Percentiles rank a stretch among this genome's conserved stretches.
phyloP scores from a whole-genome alignment of 1,140 invertebrate species.

The Micrasema longulum region DNA sequence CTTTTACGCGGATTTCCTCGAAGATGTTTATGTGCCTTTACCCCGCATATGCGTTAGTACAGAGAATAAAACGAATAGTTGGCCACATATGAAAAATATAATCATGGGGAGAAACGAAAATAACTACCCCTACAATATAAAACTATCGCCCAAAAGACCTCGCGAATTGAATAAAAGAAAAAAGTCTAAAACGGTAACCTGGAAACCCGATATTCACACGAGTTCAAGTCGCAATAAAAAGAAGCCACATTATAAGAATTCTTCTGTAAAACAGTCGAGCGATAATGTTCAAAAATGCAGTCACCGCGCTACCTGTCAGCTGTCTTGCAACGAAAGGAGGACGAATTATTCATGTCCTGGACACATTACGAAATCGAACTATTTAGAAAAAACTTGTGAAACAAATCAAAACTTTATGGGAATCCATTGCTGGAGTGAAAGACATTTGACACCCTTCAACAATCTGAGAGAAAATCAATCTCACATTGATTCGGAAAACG shows the following conservation, averaged over 20 bases:
- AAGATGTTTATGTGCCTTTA: constrained; percentile 47
- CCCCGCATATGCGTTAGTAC: constrained; percentile 46
- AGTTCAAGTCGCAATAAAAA: too few relatives aligned
- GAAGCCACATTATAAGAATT: too few relatives aligned
- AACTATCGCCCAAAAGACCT: constrained; percentile 44
- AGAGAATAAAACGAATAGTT: constrained; percentile 29
- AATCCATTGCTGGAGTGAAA: constrained; percentile 48
- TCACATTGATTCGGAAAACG: neutral
- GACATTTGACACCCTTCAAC: neutral
- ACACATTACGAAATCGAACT: constrained; percentile 11
- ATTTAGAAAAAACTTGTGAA: constrained; percentile 2
- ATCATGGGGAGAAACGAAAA: constrained; percentile 51
- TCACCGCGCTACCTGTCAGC: neutral
- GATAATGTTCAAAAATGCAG: neutral
- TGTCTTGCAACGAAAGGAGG: neutral
- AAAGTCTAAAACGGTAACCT: constrained; percentile 44
- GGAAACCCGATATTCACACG: constrained; percentile 37
- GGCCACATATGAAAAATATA: constrained; percentile 48
- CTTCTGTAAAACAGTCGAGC: too few relatives aligned
- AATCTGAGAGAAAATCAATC: too few relatives aligned
- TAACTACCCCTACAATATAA: constrained; percentile 49
- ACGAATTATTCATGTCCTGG: constrained; percentile 6
- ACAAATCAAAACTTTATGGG: constrained; percentile 46
- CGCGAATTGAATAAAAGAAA: constrained; percentile 7
- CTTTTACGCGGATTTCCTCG: constrained; percentile 43